Conservation (phyloP, 2,113 vertebrate species). For the Colinus virginianus region DNA sequence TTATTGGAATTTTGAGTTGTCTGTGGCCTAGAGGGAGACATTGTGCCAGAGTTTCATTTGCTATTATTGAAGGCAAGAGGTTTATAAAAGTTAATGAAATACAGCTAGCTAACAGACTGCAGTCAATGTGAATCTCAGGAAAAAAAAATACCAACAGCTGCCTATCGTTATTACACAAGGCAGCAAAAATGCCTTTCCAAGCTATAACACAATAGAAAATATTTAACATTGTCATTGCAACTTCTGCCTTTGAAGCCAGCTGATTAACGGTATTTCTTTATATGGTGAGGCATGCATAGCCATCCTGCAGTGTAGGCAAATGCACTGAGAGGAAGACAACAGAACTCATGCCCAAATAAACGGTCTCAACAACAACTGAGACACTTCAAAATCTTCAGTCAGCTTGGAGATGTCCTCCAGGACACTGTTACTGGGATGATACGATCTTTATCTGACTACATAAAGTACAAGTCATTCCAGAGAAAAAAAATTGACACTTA, state of each 20-base stretch:
- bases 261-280: neutral
- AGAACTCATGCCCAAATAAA: neutral
- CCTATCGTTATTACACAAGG: neutral
- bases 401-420: neutral
- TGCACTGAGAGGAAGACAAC: neutral
- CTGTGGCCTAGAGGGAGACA: constrained; percentile 65
- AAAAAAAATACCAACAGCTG: neutral
- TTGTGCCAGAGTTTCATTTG: constrained; percentile 57
- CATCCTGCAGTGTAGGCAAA: neutral
- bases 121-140: neutral
- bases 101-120: constrained; percentile 23
- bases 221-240: neutral
- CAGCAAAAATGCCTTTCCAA: neutral
- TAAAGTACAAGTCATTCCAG: neutral
- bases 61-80: constrained; percentile 67
- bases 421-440: neutral
- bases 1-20: constrained; percentile 40
- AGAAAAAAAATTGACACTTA: neutral
- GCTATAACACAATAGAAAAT: neutral
- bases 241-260: neutral
- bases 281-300: neutral
- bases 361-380: neutral
- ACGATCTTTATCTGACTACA: neutral
- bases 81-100: constrained; percentile 74
- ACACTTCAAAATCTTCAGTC: neutral